Evolutionary conservation across 2,888 invertebrate species (phyloP).

Genomic region (Chrysopilus asiliformis): DNA sequence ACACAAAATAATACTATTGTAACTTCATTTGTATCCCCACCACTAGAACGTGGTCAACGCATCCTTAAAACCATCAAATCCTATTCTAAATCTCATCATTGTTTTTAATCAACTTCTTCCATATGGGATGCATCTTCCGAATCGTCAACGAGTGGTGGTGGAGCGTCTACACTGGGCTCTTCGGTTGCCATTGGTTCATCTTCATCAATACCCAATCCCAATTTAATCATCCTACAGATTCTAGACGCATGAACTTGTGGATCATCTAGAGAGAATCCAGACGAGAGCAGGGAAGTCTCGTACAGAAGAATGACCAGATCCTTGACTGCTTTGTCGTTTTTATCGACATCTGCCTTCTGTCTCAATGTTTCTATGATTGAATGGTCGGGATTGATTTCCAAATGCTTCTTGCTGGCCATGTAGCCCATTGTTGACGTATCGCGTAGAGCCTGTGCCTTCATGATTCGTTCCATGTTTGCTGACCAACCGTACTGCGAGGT

Average conservation of each 20-base stretch:
- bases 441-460: conserved; percentile 97
- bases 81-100: too few relatives aligned
- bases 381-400: conserved; percentile 95
- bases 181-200: conserved; percentile 69
- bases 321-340: conserved; percentile 97
- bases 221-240: conserved; percentile 98
- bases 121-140: conserved; percentile 91
- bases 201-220: conserved; percentile 95
- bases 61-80: too few relatives aligned
- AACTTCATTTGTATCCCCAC: too few relatives aligned
- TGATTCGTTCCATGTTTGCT: conserved; percentile 99
- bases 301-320: conserved; percentile 91
- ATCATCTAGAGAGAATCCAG: conserved; percentile 93
- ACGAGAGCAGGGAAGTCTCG: conserved; percentile 90
- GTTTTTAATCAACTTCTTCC: conserved; percentile 97
- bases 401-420: conserved; percentile 98
- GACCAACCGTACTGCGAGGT: conserved; percentile 99
- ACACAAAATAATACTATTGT: too few relatives aligned
- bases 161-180: conserved; percentile 42
- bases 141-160: conserved; percentile 73
- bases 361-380: conserved; percentile 82
- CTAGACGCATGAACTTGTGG: conserved; percentile 88
- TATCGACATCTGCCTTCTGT: conserved; percentile 87
- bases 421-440: conserved; percentile 99
- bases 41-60: too few relatives aligned